Base-by-base conservation (phyloP, 2,113 vertebrate species). In the Spermophilus dauricus region DNA sequence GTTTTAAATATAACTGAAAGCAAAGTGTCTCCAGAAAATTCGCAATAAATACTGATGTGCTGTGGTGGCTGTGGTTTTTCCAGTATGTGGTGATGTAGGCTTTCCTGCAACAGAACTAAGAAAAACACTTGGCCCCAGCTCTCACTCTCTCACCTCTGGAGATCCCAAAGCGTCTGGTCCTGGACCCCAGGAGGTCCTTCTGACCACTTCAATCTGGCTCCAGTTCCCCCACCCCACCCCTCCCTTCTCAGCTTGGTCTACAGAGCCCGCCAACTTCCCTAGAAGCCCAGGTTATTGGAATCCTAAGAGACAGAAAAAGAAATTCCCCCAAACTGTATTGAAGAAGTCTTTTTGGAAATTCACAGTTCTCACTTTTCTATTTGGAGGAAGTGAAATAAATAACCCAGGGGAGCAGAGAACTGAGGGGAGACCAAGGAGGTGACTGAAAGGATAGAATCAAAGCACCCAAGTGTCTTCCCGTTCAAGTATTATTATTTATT, bases 181-280 rank as follows among this genome's bases (percentile, higher is more conserved):
- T 8, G 1, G 37, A 58, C 4, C 5, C 2, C 28, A 39, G 51
- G 34, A 77, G 0, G 5, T 72, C 26, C 28, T 24, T 5, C 13
- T 6, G 7, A 12, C 17, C 0, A 0, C 0, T 0, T 22, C 26
- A 28, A 8, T 6, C 2, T 12, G 1, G 12, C 12, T 9, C 10
- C 56, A 2, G 2, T 14, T 5, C 4, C 56, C 10, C 28, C 10
- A 3, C 18, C 34, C 6, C 1, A 18, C 2, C 63, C 37, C 1
- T 67, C 28, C 3, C 67, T 58, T 51, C 42, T 32, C 18, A 39
- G n/a, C 0, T 4, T 1, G 1, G 11, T 34, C 53, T 61, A 22
- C 45, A 72, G 34, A 53, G 0, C 4, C 42, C 39, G 20, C 37
- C 22, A 24, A 37, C 32, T 39, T 67, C 3, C 4, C 24, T 4